These are phyloP conservation scores for human DNA, from an alignment of 2,113 vertebrate species.

Conservation along the genomic window DNA sequence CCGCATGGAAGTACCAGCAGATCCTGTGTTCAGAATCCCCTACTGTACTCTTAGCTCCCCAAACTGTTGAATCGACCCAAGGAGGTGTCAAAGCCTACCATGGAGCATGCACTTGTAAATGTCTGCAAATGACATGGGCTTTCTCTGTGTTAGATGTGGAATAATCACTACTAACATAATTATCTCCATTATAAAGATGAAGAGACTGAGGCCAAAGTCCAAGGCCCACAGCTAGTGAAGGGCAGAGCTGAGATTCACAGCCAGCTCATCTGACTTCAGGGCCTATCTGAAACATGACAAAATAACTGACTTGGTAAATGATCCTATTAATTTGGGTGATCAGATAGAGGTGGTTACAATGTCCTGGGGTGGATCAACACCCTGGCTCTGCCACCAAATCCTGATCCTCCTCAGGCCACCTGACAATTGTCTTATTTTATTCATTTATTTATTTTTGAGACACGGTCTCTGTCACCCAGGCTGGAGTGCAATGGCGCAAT, in stretches of 20 bases:
- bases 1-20: fast-evolving
- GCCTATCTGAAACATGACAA: not conserved
- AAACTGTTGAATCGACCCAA: fast-evolving
- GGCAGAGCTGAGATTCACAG: not conserved
- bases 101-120: no score
- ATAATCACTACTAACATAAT: no score
- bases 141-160: not conserved
- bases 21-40: not conserved
- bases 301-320: not conserved
- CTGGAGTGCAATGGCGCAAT: no score
- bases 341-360: not conserved
- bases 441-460: no score
- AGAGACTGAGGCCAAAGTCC: not conserved
- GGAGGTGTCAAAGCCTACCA: not conserved
- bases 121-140: not conserved
- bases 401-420: not conserved
- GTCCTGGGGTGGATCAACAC: not conserved
- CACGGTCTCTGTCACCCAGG: no score
- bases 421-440: not conserved
- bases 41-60: not conserved
- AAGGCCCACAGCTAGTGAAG: not conserved
- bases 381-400: not conserved
- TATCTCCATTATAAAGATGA: not conserved
- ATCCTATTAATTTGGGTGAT: not conserved
- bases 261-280: not conserved